Evolutionary conservation across 2,797 vertebrate species (phyloP).

Genomic region (Tapirus indicus): DNA sequence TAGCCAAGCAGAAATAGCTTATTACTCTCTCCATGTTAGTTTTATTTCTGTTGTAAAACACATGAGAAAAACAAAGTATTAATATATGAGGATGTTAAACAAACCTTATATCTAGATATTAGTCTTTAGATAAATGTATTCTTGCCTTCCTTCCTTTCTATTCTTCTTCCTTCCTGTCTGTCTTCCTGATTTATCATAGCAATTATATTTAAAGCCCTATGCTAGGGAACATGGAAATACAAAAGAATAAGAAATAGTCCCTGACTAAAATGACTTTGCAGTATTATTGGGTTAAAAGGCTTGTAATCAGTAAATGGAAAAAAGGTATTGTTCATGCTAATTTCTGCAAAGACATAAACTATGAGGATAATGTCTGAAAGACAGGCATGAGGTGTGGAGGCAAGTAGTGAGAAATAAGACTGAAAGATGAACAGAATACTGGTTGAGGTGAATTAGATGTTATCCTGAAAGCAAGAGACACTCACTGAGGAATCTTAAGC

Average conservation of each 20-base stretch:
- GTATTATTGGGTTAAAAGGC: background rate
- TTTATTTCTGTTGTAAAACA: slow-evolving; percentile 66
- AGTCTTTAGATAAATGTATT: slow-evolving; percentile 29
- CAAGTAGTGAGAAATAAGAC: background rate
- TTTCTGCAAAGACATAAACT: background rate
- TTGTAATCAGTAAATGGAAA: background rate
- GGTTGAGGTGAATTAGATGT: background rate
- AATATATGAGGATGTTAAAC: slow-evolving; percentile 57
- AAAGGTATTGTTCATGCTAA: background rate
- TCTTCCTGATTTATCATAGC: background rate
- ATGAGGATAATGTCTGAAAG: background rate
- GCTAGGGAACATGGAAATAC: background rate
- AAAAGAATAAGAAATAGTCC: background rate
- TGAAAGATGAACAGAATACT: background rate
- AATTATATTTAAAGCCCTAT: background rate
- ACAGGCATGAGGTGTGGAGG: background rate
- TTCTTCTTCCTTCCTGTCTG: background rate
- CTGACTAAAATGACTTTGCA: background rate
- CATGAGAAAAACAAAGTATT: slow-evolving; percentile 57
- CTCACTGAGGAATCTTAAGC: background rate
- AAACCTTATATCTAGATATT: slow-evolving; percentile 34
- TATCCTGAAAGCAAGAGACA: background rate
- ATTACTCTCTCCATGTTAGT: slow-evolving; percentile 35
- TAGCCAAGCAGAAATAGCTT: slow-evolving; percentile 69
- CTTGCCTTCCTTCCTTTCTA: no score